These are phyloP conservation scores for Barypeithes pellucidus DNA, from an alignment of 2,888 invertebrate genomes.

Conservation along the genomic window DNA sequence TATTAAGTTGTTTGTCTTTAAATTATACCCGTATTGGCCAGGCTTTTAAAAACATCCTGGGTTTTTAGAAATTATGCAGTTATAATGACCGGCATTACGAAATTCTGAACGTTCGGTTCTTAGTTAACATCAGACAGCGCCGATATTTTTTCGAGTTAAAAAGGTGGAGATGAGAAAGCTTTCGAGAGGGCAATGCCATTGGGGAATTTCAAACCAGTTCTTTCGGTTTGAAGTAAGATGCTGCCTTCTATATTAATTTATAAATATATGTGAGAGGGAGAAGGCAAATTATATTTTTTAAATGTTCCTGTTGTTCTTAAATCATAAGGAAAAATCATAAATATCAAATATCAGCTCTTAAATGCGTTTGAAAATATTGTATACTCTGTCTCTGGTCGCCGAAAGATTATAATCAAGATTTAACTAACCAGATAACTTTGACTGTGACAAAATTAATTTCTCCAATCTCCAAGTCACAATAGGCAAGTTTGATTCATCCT, in stretches of 20 bases:
- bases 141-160: background rate
- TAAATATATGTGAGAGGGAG: background rate
- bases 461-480: too few relatives aligned
- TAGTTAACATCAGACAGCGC: background rate
- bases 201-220: constrained; percentile 9
- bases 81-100: constrained; percentile 7
- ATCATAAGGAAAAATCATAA: too few relatives aligned
- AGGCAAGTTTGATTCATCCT: too few relatives aligned
- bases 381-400: too few relatives aligned
- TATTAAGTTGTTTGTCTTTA: constrained; percentile 14
- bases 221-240: constrained; percentile 1
- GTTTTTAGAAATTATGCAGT: constrained; percentile 9
- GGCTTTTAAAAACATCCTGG: constrained; percentile 10
- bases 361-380: too few relatives aligned
- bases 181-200: constrained; percentile 13
- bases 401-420: too few relatives aligned
- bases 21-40: background rate
- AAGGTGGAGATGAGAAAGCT: background rate
- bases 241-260: constrained; percentile 1
- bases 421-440: too few relatives aligned
- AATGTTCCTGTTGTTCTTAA: too few relatives aligned
- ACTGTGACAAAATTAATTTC: too few relatives aligned
- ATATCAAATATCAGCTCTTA: too few relatives aligned
- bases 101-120: background rate
- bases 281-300: too few relatives aligned